Percentiles rank a stretch among this genome's conserved stretches.
Conservation (phyloP, 2,797 vertebrate species). For the Valencia hispanica region DNA sequence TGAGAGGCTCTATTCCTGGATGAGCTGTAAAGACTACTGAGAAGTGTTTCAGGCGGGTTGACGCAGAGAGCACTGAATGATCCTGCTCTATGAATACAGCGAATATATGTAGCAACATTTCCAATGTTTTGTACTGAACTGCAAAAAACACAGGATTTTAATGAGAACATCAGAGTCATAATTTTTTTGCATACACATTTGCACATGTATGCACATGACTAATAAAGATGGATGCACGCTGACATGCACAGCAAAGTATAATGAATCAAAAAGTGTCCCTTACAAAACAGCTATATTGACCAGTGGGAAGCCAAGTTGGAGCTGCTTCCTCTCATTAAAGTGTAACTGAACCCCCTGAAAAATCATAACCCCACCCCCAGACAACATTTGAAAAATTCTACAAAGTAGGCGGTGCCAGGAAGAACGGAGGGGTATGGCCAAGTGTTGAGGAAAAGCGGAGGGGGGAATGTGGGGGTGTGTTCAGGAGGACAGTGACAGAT, state of each 20-base stretch:
- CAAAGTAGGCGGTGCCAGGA: too few species aligned
- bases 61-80: background rate
- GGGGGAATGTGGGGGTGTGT: too few species aligned
- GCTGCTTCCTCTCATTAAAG: background rate
- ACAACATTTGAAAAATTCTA: too few species aligned
- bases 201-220: background rate
- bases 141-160: constrained; percentile 25
- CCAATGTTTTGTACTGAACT: background rate
- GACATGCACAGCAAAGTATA: background rate
- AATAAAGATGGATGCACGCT: constrained; percentile 2
- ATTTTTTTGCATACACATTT: background rate
- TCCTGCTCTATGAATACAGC: background rate
- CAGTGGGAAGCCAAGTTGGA: background rate
- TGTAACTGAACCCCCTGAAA: too few species aligned
- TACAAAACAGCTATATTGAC: background rate
- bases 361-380: too few species aligned
- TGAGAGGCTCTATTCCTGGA: constrained; percentile 33
- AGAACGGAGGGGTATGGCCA: too few species aligned
- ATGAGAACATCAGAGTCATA: constrained; percentile 34
- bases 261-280: background rate
- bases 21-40: constrained; percentile 26
- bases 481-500: too few species aligned
- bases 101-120: background rate
- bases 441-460: too few species aligned
- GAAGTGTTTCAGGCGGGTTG: constrained; percentile 18